A percentile compares a stretch with the other conserved stretches of the same genome.
Evolutionary conservation across 2,888 invertebrate species (phyloP).

Genomic region (Molanna angustata): DNA sequence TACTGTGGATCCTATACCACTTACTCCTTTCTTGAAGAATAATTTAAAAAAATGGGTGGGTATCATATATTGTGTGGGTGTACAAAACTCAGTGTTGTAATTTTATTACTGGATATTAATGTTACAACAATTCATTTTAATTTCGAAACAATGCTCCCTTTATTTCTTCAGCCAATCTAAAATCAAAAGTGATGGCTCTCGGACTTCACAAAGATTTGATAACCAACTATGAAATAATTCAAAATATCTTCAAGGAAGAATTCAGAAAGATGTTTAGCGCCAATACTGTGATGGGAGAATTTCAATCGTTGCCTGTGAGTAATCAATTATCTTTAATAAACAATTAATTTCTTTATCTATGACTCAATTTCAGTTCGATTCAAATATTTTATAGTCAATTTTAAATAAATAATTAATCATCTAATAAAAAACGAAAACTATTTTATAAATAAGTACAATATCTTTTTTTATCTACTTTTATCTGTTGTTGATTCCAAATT

Average conservation of each 20-base stretch:
- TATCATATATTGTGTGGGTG: too few relatives aligned
- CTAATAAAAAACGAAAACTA: too few relatives aligned
- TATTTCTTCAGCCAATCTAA: constrained; percentile 25
- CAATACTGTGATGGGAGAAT: constrained; percentile 26
- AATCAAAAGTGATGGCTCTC: constrained; percentile 23
- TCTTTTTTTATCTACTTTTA: too few relatives aligned
- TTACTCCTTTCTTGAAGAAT: too few relatives aligned
- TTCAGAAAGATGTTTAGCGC: constrained; percentile 21
- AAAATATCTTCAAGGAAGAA: constrained; percentile 25
- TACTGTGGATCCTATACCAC: too few relatives aligned
- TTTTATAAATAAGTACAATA: too few relatives aligned
- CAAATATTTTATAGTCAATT: too few relatives aligned
- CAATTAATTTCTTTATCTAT: not conserved
- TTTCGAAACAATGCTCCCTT: not conserved
- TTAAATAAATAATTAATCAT: too few relatives aligned
- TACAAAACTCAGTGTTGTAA: too few relatives aligned
- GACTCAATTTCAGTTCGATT: not conserved
- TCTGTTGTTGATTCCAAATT: too few relatives aligned
- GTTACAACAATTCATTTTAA: not conserved
- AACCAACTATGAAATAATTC: constrained; percentile 19
- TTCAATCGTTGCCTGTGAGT: constrained; percentile 28
- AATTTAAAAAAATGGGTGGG: too few relatives aligned
- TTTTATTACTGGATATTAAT: too few relatives aligned
- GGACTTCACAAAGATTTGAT: constrained; percentile 31
- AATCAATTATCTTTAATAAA: not conserved